Base-by-base conservation (phyloP, 2,888 invertebrate species). In the Volucella inflata region DNA sequence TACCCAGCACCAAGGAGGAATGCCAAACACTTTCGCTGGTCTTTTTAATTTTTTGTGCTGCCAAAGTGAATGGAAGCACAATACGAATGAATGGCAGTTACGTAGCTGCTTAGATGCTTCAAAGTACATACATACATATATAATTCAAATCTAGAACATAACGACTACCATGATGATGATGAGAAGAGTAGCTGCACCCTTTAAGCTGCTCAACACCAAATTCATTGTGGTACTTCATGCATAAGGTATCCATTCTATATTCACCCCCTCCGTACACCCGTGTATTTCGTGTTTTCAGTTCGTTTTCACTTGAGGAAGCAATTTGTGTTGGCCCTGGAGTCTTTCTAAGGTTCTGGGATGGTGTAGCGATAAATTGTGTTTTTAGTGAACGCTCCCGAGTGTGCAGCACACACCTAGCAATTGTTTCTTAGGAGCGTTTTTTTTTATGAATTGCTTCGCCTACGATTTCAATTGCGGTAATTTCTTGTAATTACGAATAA, bases 11-110 rank as follows among this genome's bases (percentile, higher is more conserved):
- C 36, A 53, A 70, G 55, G 53, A 62, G 60, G 42, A 75, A 53
- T 77, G 68, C 60, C 62, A 83, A 57, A 68, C 55, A 77, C 83
- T 83, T 83, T 83, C 83, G 50, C 72, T 77, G 9, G 57, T 55
- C 44, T 38, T 57, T 57, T 30, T 30, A 30, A n/a, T 75, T 62
- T 55, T 57, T n/a, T 65, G 14, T 36, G n/a, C 38, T 57, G 48
- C 12, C 17, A 17, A 21, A 36, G 8, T 14, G 38, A 17, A 8
- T 48, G 57, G 30, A 16, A 9, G 36, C 40, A 30, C 30, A 30
- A 30, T 57, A 16, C 12, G 3, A 42, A 30, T 74, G 48, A 70
- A 60, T 55, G 42, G 74, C 50, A 30, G 62, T 12, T 21, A 65
- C 21, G 57, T 78, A 74, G 64, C 64, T 55, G 78, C 57, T 62